Conservation (phyloP, 2,888 invertebrate species). For the Dexiosoma caninum region DNA sequence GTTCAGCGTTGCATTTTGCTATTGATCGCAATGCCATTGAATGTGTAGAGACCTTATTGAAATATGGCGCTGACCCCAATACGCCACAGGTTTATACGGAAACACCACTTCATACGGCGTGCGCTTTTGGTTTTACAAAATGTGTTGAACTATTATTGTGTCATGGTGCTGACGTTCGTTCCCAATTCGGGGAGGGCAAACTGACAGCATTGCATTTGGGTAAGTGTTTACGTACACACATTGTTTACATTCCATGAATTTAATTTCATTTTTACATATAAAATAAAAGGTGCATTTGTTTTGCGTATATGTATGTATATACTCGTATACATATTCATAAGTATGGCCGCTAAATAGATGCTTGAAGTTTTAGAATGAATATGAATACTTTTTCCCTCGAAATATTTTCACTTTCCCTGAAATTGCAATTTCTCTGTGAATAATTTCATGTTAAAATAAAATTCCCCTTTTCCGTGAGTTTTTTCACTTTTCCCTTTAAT, state of each 20-base stretch:
- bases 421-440: no score
- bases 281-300: constrained; percentile 80
- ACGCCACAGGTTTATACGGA: constrained; percentile 90
- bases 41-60: constrained; percentile 85
- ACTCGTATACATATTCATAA: no score
- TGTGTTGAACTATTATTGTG: constrained; percentile 86
- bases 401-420: no score
- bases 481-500: no score
- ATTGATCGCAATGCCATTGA: constrained; percentile 86
- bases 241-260: constrained; percentile 41
- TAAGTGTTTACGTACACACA: constrained; percentile 55
- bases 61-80: constrained; percentile 89
- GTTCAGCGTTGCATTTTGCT: constrained; percentile 90
- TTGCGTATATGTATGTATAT: no score
- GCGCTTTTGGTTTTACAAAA: constrained; percentile 84
- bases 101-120: constrained; percentile 90
- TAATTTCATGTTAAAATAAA: no score
- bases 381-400: no score
- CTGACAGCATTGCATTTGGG: constrained; percentile 89
- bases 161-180: constrained; percentile 88
- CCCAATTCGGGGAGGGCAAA: constrained; percentile 84
- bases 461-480: no score
- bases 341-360: no score
- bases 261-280: constrained; percentile 19
- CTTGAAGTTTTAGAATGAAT: no score